These are phyloP conservation scores for Polymixis lichenea DNA, from an alignment of 2,888 invertebrate species.

Conservation along the genomic window DNA sequence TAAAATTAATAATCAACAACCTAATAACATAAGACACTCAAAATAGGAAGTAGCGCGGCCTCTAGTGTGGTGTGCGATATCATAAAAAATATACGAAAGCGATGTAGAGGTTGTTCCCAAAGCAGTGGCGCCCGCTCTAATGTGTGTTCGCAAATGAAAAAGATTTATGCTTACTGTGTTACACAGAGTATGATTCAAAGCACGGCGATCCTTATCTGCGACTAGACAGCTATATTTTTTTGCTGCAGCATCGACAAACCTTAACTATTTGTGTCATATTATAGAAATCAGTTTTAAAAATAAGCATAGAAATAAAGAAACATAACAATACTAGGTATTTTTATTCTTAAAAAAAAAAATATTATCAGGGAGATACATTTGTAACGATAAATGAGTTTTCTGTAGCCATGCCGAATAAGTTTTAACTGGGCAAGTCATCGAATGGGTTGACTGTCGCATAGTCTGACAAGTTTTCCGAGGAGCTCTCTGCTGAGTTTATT, in stretches of 20 bases:
- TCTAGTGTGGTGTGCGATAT: too few relatives aligned
- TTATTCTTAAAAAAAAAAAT: not conserved
- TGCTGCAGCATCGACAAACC: too few relatives aligned
- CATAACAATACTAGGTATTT: not conserved
- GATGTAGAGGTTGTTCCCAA: too few relatives aligned
- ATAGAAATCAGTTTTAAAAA: not conserved
- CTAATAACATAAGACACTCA: too few relatives aligned
- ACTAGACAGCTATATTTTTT: too few relatives aligned
- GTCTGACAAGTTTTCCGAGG: not conserved
- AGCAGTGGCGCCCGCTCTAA: too few relatives aligned
- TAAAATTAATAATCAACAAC: too few relatives aligned
- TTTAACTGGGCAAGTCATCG: not conserved
- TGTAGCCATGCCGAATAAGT: not conserved
- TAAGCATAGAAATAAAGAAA: not conserved
- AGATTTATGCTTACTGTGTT: not conserved
- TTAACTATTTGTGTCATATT: not conserved
- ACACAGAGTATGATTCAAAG: not conserved
- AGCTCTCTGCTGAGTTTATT: not conserved
- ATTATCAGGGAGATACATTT: not conserved
- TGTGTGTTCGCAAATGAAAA: too few relatives aligned
- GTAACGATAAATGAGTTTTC: slow-evolving; percentile 2
- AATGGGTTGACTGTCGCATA: slow-evolving; percentile 17
- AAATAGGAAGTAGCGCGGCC: too few relatives aligned
- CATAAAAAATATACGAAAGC: too few relatives aligned
- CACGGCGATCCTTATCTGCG: too few relatives aligned